Evolutionary conservation across 2,888 invertebrate species (phyloP), one percentile per base, ranked within the genome.

Genomic region (Coecobrya sp.): DNA sequence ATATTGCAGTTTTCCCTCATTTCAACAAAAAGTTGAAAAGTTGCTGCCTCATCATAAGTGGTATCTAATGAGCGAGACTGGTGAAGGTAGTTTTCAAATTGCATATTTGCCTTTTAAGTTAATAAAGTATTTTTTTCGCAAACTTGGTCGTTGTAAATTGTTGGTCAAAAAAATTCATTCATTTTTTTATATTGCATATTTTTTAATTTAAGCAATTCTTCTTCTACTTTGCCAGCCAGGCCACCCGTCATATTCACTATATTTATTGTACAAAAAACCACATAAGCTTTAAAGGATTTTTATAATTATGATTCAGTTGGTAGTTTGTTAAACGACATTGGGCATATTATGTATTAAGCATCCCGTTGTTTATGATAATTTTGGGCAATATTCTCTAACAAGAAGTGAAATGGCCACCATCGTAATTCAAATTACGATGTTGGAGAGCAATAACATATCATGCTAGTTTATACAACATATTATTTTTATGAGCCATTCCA

Each of bases 361-460:
- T 86, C 70, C 70, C 85, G 85, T 86, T 86, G 22, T 70, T 70
- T 70, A 86, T 52, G 70, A 70, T 70, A 86, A 86, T 86, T 70
- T 62, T 62, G n/a, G 19, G 30, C 49, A 42, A 27, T 76, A 45
- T 10, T 3, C 76, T 1, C 2, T 19, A 76, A 49, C 22, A 25
- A 76, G 25, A 76, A 19, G 42, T 42, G 76, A 76, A 27, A 86
- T 85, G 70, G 65, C 36, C 70, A 45, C 42, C 45, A 85, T 68
- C 36, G 52, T 55, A 86, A 70, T 52, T 86, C 70, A 86, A 70
- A 86, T 65, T 45, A 76, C 13, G 22, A 49, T 81, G 55, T 59
- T 59, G 30, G 59, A 59, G 11, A 19, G 2, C 16, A 16, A 36
- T 59, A 82, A 55, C 19, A 62, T 30, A 70, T 30, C 25, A 19